These are phyloP conservation scores for Rhadina sibilatrix DNA, from an alignment of 2,113 vertebrate species.

Conservation along the genomic window DNA sequence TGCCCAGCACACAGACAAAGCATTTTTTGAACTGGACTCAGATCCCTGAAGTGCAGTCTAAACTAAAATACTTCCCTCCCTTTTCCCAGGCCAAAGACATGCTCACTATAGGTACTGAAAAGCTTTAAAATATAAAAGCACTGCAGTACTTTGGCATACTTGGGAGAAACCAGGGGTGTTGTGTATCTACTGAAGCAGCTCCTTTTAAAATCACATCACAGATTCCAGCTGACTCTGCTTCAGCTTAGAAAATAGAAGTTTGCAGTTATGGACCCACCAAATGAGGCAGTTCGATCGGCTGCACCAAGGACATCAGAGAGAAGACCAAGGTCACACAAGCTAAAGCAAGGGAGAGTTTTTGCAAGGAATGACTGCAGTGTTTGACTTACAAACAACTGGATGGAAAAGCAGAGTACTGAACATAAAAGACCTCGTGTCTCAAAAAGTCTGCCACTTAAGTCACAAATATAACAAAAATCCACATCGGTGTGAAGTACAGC, in stretches of 20 bases:
- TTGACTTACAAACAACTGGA: neutral
- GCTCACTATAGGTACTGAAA: neutral
- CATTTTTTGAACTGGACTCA: neutral
- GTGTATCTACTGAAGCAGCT: neutral
- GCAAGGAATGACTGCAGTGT: neutral
- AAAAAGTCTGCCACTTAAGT: neutral
- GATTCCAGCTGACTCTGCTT: conserved; percentile 48
- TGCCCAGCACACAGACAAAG: neutral
- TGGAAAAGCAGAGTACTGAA: neutral
- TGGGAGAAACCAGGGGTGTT: neutral
- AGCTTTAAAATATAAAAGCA: neutral
- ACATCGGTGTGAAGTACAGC: neutral
- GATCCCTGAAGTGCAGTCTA: neutral
- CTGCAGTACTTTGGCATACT: neutral
- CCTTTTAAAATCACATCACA: neutral
- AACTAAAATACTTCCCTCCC: neutral
- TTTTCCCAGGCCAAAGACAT: neutral
- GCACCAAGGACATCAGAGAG: neutral
- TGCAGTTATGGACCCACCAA: conserved; percentile 13
- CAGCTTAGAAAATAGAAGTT: conserved; percentile 32
- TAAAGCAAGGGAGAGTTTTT: neutral
- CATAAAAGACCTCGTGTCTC: neutral
- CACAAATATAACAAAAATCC: neutral
- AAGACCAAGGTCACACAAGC: neutral
- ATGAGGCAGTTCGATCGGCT: conserved; percentile 6